Evolutionary conservation across 2,113 vertebrate genomes (phyloP), one percentile per base, ranked within the genome.

Genomic region (Grammomys surdaster): DNA sequence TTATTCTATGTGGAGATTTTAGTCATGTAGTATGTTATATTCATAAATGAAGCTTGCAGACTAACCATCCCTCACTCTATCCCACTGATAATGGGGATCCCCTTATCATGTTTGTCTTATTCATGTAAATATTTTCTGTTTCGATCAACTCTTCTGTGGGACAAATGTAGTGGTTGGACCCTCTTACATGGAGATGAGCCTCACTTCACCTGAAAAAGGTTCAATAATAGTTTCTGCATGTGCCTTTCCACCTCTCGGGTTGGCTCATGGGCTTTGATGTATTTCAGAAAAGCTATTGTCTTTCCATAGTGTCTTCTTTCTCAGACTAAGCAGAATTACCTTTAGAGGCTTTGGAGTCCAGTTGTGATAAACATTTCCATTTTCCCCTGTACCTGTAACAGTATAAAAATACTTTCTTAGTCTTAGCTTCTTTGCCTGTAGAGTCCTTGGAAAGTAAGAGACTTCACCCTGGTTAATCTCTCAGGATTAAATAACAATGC

Each of bases 401-500:
- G 31, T 40, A 67, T 85, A 91, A 24, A 19, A 6, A 75, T 54
- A 20, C 6, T 87, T 56, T 72, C 0, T 48, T 90, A 82, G 28
- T 84, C 86, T 94, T 76, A 73, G 63, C 87, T 89, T 97, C 24
- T 28, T 88, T 82, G 1, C n/a, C 72, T 86, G 6, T 33, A 90
- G 85, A 93, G 81, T 77, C 81, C 5, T 31, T 56, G 60, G 17
- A 63, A 67, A 90, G 70, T 20, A 77, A 89, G n/a, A 87, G 60
- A 81, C 28, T 40, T 93, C 82, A n/a, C 43, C 76, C 46, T 43
- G n/a, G 63, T 84, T 63, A 84, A 80, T 91, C 33, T 94, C 51
- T 89, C 14, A 96, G 46, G 43, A 94, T 95, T 96, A 95, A 97
- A 63, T 93, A 94, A 94, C n/a, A 95, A 92, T 24, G 56, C 12